Evolutionary conservation across 1,140 invertebrate species (phyloP).

Genomic region (Globodera rostochiensis): DNA sequence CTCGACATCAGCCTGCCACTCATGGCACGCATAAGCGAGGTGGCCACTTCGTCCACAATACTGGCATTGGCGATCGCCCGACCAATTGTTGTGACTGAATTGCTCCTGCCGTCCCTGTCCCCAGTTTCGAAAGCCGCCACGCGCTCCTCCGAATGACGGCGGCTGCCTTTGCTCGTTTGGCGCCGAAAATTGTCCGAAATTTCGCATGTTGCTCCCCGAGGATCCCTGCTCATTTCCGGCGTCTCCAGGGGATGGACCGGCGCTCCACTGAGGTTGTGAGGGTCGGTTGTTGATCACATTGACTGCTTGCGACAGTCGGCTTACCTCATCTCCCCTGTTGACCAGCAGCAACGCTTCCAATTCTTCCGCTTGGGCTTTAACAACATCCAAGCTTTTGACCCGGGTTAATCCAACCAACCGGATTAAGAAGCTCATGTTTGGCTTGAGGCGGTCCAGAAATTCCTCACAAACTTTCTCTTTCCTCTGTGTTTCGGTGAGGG

Average conservation of each 20-base stretch:
- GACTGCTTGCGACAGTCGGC: neutral
- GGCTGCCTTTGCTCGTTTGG: no score
- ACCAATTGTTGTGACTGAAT: neutral
- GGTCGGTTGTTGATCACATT: neutral
- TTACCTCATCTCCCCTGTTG: neutral
- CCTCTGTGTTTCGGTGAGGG: no score
- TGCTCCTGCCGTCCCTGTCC: neutral
- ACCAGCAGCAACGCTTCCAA: neutral
- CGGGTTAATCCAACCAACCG: neutral
- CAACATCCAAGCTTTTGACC: slow-evolving; percentile 2
- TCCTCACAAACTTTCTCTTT: no score
- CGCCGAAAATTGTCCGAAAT: neutral
- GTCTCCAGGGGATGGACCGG: neutral
- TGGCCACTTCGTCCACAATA: neutral
- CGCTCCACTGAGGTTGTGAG: neutral
- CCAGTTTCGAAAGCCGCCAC: neutral
- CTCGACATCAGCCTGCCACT: neutral
- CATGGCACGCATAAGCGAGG: neutral
- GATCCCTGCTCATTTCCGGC: neutral
- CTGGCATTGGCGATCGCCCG: neutral
- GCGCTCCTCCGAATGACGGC: no score
- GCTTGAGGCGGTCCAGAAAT: no score
- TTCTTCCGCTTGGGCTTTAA: slow-evolving; percentile 11
- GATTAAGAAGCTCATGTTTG: neutral
- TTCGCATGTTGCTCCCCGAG: neutral